Conservation (phyloP, 2,888 invertebrate species). For the Cheiracanthium punctorium region DNA sequence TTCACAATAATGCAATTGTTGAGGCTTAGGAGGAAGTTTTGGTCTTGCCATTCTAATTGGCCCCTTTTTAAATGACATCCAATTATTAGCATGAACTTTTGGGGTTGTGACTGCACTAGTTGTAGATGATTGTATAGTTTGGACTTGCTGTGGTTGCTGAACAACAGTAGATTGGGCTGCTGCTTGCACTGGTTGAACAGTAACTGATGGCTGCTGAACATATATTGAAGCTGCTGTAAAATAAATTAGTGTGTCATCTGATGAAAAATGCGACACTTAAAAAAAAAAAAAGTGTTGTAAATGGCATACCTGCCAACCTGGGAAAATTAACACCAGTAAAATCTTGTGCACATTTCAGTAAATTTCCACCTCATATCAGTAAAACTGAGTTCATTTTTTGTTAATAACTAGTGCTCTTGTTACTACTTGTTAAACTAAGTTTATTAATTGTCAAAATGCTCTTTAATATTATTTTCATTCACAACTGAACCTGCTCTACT, state of each 20-base stretch:
- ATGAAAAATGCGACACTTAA: too few relatives aligned
- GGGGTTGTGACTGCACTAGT: conserved; percentile 69
- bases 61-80: conserved; percentile 72
- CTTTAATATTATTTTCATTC: too few relatives aligned
- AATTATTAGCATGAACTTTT: conserved; percentile 65
- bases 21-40: conserved; percentile 91
- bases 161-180: conserved; percentile 71
- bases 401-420: too few relatives aligned
- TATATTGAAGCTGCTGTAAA: conserved; percentile 80
- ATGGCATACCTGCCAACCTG: too few relatives aligned
- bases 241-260: too few relatives aligned
- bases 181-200: conserved; percentile 72
- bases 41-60: conserved; percentile 80
- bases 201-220: conserved; percentile 82
- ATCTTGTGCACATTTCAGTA: too few relatives aligned
- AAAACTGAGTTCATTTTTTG: too few relatives aligned
- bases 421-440: too few relatives aligned
- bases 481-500: too few relatives aligned
- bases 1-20: conserved; percentile 97
- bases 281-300: not conserved
- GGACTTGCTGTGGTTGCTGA: conserved; percentile 55
- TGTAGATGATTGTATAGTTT: conserved; percentile 70
- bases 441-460: too few relatives aligned
- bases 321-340: too few relatives aligned
- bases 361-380: too few relatives aligned